Conservation (phyloP, 2,888 invertebrate genomes). For the Drosophila melanosoma region DNA sequence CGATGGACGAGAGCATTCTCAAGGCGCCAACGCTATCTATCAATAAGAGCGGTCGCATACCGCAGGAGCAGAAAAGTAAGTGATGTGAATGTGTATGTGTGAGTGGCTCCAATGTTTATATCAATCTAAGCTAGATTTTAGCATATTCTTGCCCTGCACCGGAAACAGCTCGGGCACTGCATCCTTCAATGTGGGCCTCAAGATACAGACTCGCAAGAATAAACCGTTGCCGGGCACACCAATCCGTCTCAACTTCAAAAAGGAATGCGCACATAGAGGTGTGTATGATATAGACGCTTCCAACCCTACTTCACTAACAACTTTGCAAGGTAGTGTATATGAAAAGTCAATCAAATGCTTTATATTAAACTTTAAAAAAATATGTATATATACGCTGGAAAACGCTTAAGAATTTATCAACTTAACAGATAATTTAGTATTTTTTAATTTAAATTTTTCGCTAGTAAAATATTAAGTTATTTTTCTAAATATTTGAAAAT, state of each 20-base stretch:
- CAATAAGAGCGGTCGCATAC: conserved; percentile 93
- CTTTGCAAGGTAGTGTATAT: conserved; percentile 85
- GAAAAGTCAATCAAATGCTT: conserved; percentile 73
- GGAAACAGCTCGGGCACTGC: conserved; percentile 95
- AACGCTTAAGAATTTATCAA: conserved; percentile 24
- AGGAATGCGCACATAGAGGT: conserved; percentile 97
- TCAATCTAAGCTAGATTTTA: conserved; percentile 89
- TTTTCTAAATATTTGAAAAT: background rate
- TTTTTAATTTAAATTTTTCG: background rate
- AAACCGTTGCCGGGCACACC: conserved; percentile 94
- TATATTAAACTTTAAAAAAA: conserved; percentile 26
- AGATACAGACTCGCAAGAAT: conserved; percentile 92
- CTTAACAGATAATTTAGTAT: background rate
- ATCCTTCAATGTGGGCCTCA: conserved; percentile 93
- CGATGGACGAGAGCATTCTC: conserved; percentile 92
- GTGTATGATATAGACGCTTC: conserved; percentile 88
- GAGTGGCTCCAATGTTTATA: conserved; percentile 14
- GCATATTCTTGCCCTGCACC: conserved; percentile 93
- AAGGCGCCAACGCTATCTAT: conserved; percentile 95
- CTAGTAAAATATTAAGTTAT: background rate
- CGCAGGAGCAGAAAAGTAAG: conserved; percentile 93
- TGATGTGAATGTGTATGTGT: conserved; percentile 12
- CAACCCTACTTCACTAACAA: conserved; percentile 85
- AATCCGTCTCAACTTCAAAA: conserved; percentile 93
- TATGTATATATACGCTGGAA: conserved; percentile 2